phyloP scores from a whole-genome alignment of 1,140 invertebrate genomes.

The Helicoverpa armigera region DNA sequence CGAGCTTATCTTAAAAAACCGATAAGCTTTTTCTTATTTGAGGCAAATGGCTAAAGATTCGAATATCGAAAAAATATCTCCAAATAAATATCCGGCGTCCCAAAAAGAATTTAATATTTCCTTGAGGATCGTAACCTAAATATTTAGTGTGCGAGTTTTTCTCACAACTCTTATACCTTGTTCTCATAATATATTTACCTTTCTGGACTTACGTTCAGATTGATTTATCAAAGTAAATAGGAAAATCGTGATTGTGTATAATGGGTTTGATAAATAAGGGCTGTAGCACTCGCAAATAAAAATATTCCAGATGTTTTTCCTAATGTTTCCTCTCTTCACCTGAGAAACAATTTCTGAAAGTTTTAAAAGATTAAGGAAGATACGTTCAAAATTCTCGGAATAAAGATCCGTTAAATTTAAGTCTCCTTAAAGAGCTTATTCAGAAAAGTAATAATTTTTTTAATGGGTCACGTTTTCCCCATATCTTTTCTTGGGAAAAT shows the following conservation, averaged over 20 bases:
- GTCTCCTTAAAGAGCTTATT: conserved; percentile 10
- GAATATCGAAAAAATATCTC: conserved; percentile 2
- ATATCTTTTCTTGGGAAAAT: neutral
- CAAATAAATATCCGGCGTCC: conserved; percentile 19
- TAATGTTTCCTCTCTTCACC: neutral
- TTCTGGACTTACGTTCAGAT: neutral
- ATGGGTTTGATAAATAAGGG: neutral
- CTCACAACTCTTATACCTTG: conserved; percentile 37
- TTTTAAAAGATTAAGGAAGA: conserved; percentile 8
- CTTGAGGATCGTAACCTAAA: conserved; percentile 47
- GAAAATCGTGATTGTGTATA: neutral
- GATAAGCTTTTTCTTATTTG: neutral
- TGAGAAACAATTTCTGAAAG: neutral
- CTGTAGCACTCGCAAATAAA: neutral
- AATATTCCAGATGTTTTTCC: neutral
- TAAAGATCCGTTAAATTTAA: neutral
- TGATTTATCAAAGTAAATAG: too few relatives aligned
- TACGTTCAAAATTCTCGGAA: conserved; percentile 2
- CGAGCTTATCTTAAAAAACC: neutral
- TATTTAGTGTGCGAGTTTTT: conserved; percentile 43
- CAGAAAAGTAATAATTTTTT: conserved; percentile 10
- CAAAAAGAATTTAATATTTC: conserved; percentile 49
- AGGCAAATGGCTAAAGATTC: neutral
- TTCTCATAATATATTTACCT: conserved; percentile 8
- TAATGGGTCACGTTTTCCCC: neutral